phyloP scores from a whole-genome alignment of 2,888 invertebrate species.

The Dynastes hyllus region DNA sequence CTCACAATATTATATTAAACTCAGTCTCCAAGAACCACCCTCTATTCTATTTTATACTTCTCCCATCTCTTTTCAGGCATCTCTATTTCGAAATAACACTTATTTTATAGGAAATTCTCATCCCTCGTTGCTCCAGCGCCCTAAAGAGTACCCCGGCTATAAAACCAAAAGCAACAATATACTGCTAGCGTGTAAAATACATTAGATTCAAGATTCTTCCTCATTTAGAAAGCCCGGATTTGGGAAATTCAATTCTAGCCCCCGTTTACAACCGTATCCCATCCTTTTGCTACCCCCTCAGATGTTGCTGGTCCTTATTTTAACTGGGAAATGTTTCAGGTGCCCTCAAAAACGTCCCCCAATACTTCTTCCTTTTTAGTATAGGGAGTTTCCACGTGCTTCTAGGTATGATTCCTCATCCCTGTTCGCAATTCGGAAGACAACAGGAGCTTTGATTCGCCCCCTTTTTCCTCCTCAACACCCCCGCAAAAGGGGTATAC shows the following conservation, averaged over 20 bases:
- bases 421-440: background rate
- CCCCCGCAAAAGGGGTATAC: background rate
- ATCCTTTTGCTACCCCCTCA: background rate
- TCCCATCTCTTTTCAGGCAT: background rate
- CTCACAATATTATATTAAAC: too few species aligned
- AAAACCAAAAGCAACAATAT: background rate
- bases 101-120: background rate
- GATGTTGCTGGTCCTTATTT: too few species aligned
- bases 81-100: background rate
- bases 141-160: background rate
- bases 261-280: background rate
- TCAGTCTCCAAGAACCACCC: too few species aligned
- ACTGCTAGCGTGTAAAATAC: background rate
- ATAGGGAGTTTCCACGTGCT: too few species aligned
- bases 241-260: slow-evolving; percentile 1
- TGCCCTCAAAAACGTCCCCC: background rate
- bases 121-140: background rate
- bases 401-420: background rate
- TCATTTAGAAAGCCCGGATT: slow-evolving; percentile 8
- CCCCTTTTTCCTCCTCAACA: background rate
- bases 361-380: too few species aligned
- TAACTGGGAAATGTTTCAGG: too few species aligned
- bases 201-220: slow-evolving; percentile 33
- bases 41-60: background rate
- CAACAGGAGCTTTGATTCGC: background rate